These are phyloP conservation scores for Tenrec ecaudatus DNA, from an alignment of 2,113 vertebrate species.

Conservation along the genomic window DNA sequence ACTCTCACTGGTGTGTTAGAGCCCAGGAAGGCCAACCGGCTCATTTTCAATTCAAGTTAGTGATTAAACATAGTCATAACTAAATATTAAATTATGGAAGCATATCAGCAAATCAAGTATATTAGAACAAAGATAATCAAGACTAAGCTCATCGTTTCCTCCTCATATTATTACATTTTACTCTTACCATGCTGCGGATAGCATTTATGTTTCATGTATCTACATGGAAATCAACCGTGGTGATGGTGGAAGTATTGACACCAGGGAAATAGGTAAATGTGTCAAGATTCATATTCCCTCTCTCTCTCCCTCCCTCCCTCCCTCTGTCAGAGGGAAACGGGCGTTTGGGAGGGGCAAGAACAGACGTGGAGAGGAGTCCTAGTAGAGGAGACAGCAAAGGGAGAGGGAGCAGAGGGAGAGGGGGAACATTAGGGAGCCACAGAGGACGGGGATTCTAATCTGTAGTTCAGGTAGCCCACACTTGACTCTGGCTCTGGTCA, in stretches of 20 bases:
- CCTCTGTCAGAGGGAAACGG: neutral
- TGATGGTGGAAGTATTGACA: neutral
- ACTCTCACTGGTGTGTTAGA: too few species aligned
- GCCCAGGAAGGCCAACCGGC: neutral
- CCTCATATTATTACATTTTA: neutral
- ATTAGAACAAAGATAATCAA: conserved; percentile 24
- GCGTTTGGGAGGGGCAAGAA: neutral
- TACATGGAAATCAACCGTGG: neutral
- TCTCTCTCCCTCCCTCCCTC: too few species aligned
- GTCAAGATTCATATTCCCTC: too few species aligned
- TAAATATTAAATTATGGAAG: neutral
- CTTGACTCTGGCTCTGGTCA: neutral
- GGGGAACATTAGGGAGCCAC: neutral
- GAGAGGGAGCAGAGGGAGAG: neutral
- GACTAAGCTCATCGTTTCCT: neutral
- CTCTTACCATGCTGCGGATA: neutral
- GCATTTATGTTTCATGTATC: neutral
- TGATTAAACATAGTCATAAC: neutral
- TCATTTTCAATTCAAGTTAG: conserved; percentile 13
- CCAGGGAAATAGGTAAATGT: neutral
- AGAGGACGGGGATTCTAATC: neutral
- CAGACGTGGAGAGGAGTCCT: neutral
- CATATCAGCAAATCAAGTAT: neutral
- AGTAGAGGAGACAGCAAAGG: neutral
- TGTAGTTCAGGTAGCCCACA: neutral